These are phyloP conservation scores for Xerus inauris DNA, from an alignment of 2,113 vertebrate genomes.

Conservation along the genomic window DNA sequence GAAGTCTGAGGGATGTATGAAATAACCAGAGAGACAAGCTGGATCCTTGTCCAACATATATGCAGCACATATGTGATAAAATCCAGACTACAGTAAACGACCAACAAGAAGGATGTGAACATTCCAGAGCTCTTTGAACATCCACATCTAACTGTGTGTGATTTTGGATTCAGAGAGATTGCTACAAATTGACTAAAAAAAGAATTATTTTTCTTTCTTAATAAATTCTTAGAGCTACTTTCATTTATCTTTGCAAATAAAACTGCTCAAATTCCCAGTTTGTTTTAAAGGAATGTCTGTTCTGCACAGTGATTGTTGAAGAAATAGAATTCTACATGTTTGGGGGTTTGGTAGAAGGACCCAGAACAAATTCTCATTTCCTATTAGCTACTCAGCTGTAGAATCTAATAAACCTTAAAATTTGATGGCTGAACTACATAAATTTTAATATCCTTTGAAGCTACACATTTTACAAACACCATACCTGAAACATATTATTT, in stretches of 20 bases:
- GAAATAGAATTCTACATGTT: neutral
- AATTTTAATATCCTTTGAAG: neutral
- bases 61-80: neutral
- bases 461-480: neutral
- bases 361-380: neutral
- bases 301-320: neutral
- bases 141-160: neutral
- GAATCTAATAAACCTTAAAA: constrained; percentile 23
- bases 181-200: neutral
- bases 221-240: neutral
- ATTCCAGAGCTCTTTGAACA: neutral
- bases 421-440: constrained; percentile 7
- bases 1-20: neutral
- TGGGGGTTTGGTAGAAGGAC: neutral
- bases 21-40: neutral
- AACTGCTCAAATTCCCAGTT: neutral
- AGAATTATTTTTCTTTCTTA: constrained; percentile 23
- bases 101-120: neutral
- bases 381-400: neutral
- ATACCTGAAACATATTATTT: neutral
- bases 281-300: neutral
- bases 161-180: neutral
- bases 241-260: constrained; percentile 23
- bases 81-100: neutral
- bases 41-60: neutral